Percentiles rank a stretch among this genome's conserved stretches.
Evolutionary conservation across 2,113 vertebrate genomes (phyloP).

Genomic region (Psettodes erumei): DNA sequence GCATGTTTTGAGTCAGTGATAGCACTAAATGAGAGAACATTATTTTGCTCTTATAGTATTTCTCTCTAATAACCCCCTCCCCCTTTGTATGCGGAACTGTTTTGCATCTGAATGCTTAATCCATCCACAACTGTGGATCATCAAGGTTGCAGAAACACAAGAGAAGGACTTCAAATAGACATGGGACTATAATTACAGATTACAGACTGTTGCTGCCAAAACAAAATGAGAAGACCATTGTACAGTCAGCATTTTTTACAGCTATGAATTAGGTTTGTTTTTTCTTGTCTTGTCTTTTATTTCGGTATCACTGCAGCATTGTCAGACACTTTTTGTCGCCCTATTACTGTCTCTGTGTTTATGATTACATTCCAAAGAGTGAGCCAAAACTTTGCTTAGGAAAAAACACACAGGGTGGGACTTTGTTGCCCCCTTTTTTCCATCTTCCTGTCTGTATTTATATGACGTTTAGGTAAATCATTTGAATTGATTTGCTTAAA

Average conservation of each 20-base stretch:
- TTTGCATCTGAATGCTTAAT: background rate
- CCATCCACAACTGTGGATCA: background rate
- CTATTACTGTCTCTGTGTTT: slow-evolving; percentile 14
- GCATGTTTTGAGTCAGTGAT: too few species aligned
- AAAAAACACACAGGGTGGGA: slow-evolving; percentile 43
- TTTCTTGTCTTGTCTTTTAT: background rate
- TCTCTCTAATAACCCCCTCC: too few species aligned
- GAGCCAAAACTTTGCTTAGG: slow-evolving; percentile 50
- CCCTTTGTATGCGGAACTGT: too few species aligned
- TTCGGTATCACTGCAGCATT: slow-evolving; percentile 9
- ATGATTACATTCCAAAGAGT: slow-evolving; percentile 48
- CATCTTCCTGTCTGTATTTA: slow-evolving; percentile 18
- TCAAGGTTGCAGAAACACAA: background rate
- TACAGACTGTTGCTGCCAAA: background rate
- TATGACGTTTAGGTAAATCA: slow-evolving; percentile 12
- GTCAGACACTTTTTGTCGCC: background rate
- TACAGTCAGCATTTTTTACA: slow-evolving; percentile 24
- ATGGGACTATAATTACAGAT: background rate
- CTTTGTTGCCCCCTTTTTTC: slow-evolving; percentile 17
- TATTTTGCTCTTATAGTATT: too few species aligned
- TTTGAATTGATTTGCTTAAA: background rate
- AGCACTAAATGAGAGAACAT: too few species aligned
- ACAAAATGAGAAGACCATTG: background rate
- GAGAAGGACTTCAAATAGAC: background rate
- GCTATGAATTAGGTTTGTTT: background rate